Evolutionary conservation across 2,797 vertebrate species (phyloP), one percentile per base, ranked within the genome.

Genomic region (Merluccius polli): DNA sequence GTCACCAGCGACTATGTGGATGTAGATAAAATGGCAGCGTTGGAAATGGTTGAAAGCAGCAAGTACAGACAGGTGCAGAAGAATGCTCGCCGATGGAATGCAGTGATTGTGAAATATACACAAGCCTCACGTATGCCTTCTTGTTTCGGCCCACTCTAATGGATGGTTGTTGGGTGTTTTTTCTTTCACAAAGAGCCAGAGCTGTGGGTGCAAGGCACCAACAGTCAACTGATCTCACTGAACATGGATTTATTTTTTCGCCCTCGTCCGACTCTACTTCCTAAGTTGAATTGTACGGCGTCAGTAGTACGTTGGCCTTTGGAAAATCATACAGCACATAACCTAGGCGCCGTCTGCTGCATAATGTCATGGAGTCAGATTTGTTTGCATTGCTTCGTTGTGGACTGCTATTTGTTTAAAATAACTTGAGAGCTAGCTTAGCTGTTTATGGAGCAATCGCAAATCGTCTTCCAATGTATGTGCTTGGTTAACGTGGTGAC

Each of bases 11-110:
- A 29, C 41, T 41, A 13, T 24, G 32, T 18, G 8, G 1, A 21
- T 24, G 10, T 65, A 12, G 65, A 9, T 32, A 32, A 31, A 69
- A 32, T 32, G 36, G 29, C 36, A 29, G 13, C 13, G 1, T 73
- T 77, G 12, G 73, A 24, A 29, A 16, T 24, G 76, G 44, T 27
- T 52, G 30, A 16, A 41, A 79, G 29, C 82, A 86, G 83, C 89
- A 90, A 85, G 87, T 82, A 79, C 85, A 86, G 85, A 74, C 91
- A 89, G 88, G 90, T 91, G 86, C 27, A 79, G 83, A 83, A 85
- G 84, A 88, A 88, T 85, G 83, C 33, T 36, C 41, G 74, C 78
- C 82, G 90, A 88, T 92, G 91, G 92, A 93, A 93, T 93, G 90
- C 84, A 80, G 85, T 52, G 87, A 90, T 92, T 93, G 88, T 88